Evolutionary conservation across 1,140 invertebrate species (phyloP), one percentile per base, ranked within the genome.

Genomic region (Penaeus chinensis): DNA sequence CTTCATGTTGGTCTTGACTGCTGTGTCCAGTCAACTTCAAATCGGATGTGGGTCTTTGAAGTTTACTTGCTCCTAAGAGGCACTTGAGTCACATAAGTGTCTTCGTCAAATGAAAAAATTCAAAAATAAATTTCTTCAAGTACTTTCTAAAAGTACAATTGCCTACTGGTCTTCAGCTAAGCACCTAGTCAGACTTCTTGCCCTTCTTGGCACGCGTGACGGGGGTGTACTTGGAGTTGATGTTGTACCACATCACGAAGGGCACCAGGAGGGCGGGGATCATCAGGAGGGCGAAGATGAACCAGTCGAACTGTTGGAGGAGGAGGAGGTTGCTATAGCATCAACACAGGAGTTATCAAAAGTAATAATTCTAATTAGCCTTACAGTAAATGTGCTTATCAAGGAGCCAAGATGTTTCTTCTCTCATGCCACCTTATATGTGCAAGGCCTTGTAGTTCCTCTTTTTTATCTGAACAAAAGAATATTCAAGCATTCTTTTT

Each of bases 241-340:
- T 99, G 32, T 96, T 96, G 92, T 95, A 98, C 97, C 98, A 99
- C 77, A 99, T 93, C 42, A 96, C 94, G 92, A 98, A 97, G 54
- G 98, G 98, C 92, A 99, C 97, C n/a, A 95, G 95, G 22, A 99
- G 93, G 5, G 97, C 98, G 78, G 98, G 98, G 77, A 99, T 93
- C 65, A 97, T 97, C 97, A 99, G 99, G 13, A 99, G 94, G 83
- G 97, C 97, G 93, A 99, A 99, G 54, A 97, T 96, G 77, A 95
- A 93, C 98, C 98, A 99, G 92, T 99, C 98, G 83, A 98, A 91
- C 95, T 96, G 91, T 54, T 54, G 54, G 54, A 3, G 54, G 54
- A 16, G 54, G 54, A 11, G 5, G 54, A 2, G 11, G 54, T 54
- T 54, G 16, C 5, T 54, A 13, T 10, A 13, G 16, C 54, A 54